Conservation (phyloP, 2,888 invertebrate genomes). For the Lucinisca nassula region DNA sequence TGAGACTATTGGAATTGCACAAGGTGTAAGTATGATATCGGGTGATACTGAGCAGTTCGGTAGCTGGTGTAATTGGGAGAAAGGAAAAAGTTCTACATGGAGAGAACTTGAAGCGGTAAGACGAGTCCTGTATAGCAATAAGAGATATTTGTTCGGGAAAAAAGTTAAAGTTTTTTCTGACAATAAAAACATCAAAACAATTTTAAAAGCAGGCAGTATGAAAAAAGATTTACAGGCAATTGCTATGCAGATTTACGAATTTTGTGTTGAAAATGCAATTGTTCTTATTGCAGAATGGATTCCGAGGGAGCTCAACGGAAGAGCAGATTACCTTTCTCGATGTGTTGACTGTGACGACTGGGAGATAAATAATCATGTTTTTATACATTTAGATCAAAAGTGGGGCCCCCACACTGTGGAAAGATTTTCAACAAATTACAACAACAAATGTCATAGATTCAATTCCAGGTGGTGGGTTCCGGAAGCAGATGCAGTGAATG, state of each 20-base stretch:
- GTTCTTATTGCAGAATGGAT: not conserved
- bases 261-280: not conserved
- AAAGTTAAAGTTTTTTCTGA: not conserved
- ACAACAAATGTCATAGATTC: not conserved
- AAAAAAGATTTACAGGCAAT: not conserved
- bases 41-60: conserved; percentile 1
- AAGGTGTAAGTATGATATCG: not conserved
- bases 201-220: not conserved
- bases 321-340: not conserved
- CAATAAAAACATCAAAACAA: not conserved
- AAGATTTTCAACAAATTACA: not conserved
- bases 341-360: not conserved
- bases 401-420: not conserved
- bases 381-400: not conserved
- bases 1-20: too few relatives aligned
- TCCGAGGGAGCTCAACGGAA: not conserved
- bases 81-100: not conserved
- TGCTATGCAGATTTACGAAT: not conserved
- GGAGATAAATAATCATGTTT: not conserved
- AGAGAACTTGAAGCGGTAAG: not conserved
- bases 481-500: too few relatives aligned
- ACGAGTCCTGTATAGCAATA: too few relatives aligned
- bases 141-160: too few relatives aligned
- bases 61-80: not conserved
- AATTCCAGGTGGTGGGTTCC: not conserved